phyloP scores from a whole-genome alignment of 2,113 vertebrate genomes.

The Mesitornis unicolor region DNA sequence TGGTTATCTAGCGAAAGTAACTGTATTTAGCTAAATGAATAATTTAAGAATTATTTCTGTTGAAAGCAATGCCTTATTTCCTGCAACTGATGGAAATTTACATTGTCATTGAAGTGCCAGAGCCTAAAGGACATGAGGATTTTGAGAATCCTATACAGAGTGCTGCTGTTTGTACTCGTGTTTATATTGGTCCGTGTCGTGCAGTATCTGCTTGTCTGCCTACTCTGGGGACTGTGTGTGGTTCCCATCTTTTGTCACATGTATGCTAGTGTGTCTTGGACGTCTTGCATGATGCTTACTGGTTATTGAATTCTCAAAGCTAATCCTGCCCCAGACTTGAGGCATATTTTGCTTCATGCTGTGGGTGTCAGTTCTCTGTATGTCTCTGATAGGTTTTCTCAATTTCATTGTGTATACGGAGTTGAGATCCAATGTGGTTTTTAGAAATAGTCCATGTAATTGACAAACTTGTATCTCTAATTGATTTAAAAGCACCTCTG shows the following conservation, averaged over 20 bases:
- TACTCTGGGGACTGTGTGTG: not conserved
- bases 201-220: not conserved
- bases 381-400: not conserved
- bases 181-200: not conserved
- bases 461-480: constrained; percentile 17
- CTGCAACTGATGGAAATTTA: not conserved
- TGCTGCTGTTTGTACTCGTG: not conserved
- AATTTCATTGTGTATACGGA: not conserved
- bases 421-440: not conserved
- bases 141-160: not conserved
- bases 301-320: not conserved
- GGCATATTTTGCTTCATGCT: not conserved
- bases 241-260: not conserved
- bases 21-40: not conserved
- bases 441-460: constrained; percentile 34
- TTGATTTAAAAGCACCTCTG: constrained; percentile 40
- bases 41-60: not conserved
- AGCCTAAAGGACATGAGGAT: not conserved
- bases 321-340: not conserved
- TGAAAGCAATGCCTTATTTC: not conserved
- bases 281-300: not conserved
- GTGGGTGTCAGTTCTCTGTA: not conserved
- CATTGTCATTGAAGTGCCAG: not conserved
- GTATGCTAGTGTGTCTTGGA: not conserved
- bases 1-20: not conserved